A percentile compares a stretch with the other conserved stretches of the same genome.
Conservation (phyloP, 2,888 invertebrate species). For the Athetis lepigone region DNA sequence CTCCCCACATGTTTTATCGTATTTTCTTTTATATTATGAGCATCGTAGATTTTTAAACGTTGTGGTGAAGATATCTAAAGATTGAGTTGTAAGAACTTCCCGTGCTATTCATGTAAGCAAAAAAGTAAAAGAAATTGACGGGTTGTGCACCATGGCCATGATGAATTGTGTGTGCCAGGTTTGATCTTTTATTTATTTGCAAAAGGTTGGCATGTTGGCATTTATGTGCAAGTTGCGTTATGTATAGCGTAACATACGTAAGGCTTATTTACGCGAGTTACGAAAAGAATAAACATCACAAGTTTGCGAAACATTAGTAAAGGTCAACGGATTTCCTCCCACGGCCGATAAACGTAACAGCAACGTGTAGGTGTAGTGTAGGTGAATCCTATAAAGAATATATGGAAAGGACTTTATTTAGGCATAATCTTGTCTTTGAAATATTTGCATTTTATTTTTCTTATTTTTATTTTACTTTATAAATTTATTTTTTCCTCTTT, state of each 20-base stretch:
- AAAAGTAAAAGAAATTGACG: conserved; percentile 50
- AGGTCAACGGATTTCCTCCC: conserved; percentile 67
- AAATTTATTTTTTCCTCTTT: conserved; percentile 14
- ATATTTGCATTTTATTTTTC: not conserved
- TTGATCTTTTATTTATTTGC: conserved; percentile 28
- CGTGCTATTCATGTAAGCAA: conserved; percentile 53
- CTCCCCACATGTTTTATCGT: conserved; percentile 57
- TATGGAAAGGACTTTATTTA: conserved; percentile 23
- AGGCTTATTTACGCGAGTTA: conserved; percentile 28
- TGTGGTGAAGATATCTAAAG: conserved; percentile 59
- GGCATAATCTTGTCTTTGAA: conserved; percentile 1
- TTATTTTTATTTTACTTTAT: not conserved
- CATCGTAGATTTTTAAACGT: conserved; percentile 53
- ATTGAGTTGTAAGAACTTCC: conserved; percentile 62
- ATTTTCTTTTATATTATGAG: conserved; percentile 59
- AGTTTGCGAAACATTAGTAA: conserved; percentile 54
- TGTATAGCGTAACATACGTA: conserved; percentile 21
- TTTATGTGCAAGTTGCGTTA: conserved; percentile 5
- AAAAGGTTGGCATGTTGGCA: not conserved
- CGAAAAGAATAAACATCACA: conserved; percentile 30
- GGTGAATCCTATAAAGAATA: conserved; percentile 42
- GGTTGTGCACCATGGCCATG: conserved; percentile 39
- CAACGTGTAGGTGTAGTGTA: conserved; percentile 65
- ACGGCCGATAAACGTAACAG: conserved; percentile 55
- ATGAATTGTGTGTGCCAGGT: conserved; percentile 34